Evolutionary conservation across 2,888 invertebrate species (phyloP), one percentile per base, ranked within the genome.

Genomic region (Himalopsyche tibetana): DNA sequence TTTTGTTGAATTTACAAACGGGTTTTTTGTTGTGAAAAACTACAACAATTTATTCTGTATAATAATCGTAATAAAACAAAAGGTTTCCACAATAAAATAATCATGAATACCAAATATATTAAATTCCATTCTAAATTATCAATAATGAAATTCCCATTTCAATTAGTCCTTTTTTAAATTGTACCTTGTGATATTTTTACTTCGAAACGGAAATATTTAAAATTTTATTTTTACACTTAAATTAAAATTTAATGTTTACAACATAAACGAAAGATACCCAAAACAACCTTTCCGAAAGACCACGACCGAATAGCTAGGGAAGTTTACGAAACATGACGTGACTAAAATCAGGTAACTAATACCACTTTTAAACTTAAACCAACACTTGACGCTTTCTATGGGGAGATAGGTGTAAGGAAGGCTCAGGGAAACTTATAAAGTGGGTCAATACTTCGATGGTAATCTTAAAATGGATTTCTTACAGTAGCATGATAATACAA

Each of bases 271-370:
- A n/a, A 28, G 4, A 63, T 63, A 19, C 15, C 19, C 11, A 63
- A 63, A 63, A 19, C 6, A 8, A 19, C 63, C 28, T 8, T 63
- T 63, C 19, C 2, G 63, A 19, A 11, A n/a, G 6, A 8, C 15
- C 19, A 6, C 28, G 19, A 19, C 6, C 11, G 63, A 12, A 9
- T 19, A 19, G 19, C 19, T 63, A 19, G 9, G 28, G 5, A 19
- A 63, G 63, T 63, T 63, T 63, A 28, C 19, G 19, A 63, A 63
- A 63, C 63, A 63, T 63, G 63, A 51, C 51, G 51, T 51, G 51
- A 51, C 51, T 51, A 15, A 51, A 51, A 51, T 51, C 15, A 5
- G 15, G 15, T 51, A 51, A 51, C 3, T 63, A 28, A 63, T 63
- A 11, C 63, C 63, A 28, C 63, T 28, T 63, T 63, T 63, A 63